These are phyloP conservation scores for Cardiocondyla obscurior DNA, from an alignment of 1,140 invertebrate species.

Conservation along the genomic window DNA sequence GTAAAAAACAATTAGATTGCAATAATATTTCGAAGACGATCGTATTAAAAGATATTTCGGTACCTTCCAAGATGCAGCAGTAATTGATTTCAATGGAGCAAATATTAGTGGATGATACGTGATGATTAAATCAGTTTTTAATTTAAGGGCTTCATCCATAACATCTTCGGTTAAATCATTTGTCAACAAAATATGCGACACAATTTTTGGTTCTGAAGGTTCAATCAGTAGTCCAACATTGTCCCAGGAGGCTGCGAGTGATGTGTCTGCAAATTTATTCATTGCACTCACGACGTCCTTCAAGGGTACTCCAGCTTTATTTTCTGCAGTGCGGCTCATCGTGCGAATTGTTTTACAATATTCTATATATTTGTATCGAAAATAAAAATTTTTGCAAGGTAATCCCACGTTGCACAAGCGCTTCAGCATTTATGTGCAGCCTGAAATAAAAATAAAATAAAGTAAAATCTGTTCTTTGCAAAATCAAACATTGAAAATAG, in stretches of 20 bases:
- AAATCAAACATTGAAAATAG: neutral
- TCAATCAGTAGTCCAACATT: constrained; percentile 97
- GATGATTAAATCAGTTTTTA: constrained; percentile 91
- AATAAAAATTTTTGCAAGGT: neutral
- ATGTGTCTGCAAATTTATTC: constrained; percentile 88
- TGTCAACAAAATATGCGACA: constrained; percentile 92
- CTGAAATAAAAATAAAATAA: constrained; percentile 35
- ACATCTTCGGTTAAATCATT: constrained; percentile 97
- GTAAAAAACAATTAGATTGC: constrained; percentile 7
- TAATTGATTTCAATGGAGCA: constrained; percentile 91
- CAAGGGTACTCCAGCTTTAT: constrained; percentile 83
- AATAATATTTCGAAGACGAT: neutral
- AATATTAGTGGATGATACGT: constrained; percentile 99
- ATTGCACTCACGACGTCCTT: constrained; percentile 86
- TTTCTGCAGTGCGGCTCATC: constrained; percentile 36
- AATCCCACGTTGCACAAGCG: neutral
- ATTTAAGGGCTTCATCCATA: constrained; percentile 91
- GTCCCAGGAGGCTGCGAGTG: constrained; percentile 95
- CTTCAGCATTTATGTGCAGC: constrained; percentile 34
- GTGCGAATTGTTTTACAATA: neutral
- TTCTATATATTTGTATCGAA: neutral
- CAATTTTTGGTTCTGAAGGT: constrained; percentile 86
- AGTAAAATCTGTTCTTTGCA: neutral
- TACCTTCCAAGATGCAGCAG: constrained; percentile 90
- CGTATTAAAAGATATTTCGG: neutral